phyloP scores from a whole-genome alignment of 2,113 vertebrate species.

The Castor canadensis region DNA sequence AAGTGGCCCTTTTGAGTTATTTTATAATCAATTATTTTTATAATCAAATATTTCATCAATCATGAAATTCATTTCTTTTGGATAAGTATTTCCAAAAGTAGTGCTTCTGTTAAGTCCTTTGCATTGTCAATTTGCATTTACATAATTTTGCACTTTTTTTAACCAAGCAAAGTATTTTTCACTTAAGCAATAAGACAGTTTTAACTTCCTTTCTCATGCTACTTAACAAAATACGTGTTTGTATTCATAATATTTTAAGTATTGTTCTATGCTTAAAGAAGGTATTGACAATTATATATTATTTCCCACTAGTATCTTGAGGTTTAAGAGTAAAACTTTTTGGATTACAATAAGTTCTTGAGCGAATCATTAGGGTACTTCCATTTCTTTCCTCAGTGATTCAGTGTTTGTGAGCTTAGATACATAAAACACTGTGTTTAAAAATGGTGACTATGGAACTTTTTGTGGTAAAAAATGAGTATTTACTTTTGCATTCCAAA shows the following conservation, averaged over 20 bases:
- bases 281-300: neutral
- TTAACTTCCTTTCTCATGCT: neutral
- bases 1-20: constrained; percentile 72
- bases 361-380: neutral
- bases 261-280: neutral
- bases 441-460: neutral
- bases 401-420: neutral
- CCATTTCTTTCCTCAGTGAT: constrained; percentile 8
- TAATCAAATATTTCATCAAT: constrained; percentile 73
- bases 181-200: constrained; percentile 4
- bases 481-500: constrained; percentile 49
- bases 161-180: constrained; percentile 43
- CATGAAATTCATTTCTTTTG: constrained; percentile 63
- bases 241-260: neutral
- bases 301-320: neutral
- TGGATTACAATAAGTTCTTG: neutral
- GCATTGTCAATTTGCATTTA: neutral
- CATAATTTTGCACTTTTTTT: neutral
- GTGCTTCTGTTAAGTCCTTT: constrained; percentile 28
- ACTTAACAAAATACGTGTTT: constrained; percentile 15
- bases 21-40: constrained; percentile 66
- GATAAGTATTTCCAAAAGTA: constrained; percentile 27
- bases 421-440: neutral
- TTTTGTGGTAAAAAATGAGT: neutral
- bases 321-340: neutral